A percentile compares a stretch with the other conserved stretches of the same genome.
Evolutionary conservation across 2,797 vertebrate species (phyloP).

Genomic region (Menidia menidia): DNA sequence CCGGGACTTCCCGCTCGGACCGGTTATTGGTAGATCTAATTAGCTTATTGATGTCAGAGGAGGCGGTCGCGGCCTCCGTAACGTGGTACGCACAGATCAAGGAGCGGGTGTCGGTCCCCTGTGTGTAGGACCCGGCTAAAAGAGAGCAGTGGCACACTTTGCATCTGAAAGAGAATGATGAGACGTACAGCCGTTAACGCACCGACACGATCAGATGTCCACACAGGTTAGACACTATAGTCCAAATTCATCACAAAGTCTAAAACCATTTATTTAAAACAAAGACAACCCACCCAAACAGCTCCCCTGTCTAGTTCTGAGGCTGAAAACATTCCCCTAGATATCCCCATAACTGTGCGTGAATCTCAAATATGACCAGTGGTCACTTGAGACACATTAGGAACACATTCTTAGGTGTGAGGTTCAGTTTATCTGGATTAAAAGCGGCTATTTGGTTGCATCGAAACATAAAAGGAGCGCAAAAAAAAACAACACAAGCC

Average conservation of each 20-base stretch:
- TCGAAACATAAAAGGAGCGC: not conserved
- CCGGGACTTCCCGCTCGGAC: not conserved
- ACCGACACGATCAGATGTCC: not conserved
- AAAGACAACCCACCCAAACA: not conserved
- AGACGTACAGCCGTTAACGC: not conserved
- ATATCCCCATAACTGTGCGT: not conserved
- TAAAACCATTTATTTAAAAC: not conserved
- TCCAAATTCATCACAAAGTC: not conserved
- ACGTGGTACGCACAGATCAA: slow-evolving; percentile 60
- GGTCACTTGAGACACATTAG: slow-evolving; percentile 27
- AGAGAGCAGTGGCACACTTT: slow-evolving; percentile 62
- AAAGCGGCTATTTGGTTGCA: not conserved
- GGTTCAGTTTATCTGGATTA: not conserved
- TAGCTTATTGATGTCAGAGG: not conserved
- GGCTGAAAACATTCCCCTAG: not conserved
- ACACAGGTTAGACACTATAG: not conserved
- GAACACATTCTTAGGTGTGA: slow-evolving; percentile 9
- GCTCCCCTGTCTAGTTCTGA: not conserved
- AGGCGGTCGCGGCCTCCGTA: slow-evolving; percentile 12
- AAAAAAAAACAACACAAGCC: not conserved
- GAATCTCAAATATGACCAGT: not conserved
- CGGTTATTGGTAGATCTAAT: slow-evolving; percentile 1
- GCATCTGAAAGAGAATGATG: slow-evolving; percentile 61
- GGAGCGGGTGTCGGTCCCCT: slow-evolving; percentile 33
- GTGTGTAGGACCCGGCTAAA: slow-evolving; percentile 52